phyloP scores from a whole-genome alignment of 1,140 invertebrate genomes.

The Scylla paramamosain region DNA sequence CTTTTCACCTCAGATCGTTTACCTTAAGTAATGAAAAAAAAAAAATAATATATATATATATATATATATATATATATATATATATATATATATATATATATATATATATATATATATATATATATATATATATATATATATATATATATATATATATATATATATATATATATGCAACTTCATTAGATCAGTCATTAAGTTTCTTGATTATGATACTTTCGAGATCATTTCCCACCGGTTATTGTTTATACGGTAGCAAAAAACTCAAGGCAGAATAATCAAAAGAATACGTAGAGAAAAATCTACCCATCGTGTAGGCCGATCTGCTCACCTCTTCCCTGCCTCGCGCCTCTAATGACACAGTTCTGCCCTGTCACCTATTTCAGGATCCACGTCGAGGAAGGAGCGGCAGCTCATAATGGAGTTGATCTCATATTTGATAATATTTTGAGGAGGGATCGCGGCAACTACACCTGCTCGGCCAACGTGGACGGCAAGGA shows the following conservation, averaged over 20 bases:
- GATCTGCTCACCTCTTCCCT: background rate
- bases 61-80: constrained; percentile 48
- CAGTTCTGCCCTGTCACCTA: background rate
- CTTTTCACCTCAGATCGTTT: no score
- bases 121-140: constrained; percentile 51
- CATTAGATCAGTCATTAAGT: no score
- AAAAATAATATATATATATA: constrained; percentile 31
- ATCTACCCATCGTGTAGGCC: background rate
- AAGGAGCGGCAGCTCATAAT: constrained; percentile 74
- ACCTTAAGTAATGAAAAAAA: no score
- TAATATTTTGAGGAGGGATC: constrained; percentile 78
- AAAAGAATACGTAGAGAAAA: background rate
- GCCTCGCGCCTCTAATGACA: background rate
- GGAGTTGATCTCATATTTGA: constrained; percentile 79
- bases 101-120: constrained; percentile 39
- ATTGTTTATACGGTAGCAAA: no score
- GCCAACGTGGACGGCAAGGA: constrained; percentile 79
- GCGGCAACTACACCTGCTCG: constrained; percentile 79
- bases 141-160: constrained; percentile 14
- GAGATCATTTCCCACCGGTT: no score
- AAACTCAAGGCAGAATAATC: no score
- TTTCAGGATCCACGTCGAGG: constrained; percentile 79
- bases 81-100: constrained; percentile 42
- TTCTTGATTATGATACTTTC: no score
- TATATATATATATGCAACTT: no score